Base-by-base conservation (phyloP, 2,113 vertebrate genomes). In the Theristicus caerulescens region DNA sequence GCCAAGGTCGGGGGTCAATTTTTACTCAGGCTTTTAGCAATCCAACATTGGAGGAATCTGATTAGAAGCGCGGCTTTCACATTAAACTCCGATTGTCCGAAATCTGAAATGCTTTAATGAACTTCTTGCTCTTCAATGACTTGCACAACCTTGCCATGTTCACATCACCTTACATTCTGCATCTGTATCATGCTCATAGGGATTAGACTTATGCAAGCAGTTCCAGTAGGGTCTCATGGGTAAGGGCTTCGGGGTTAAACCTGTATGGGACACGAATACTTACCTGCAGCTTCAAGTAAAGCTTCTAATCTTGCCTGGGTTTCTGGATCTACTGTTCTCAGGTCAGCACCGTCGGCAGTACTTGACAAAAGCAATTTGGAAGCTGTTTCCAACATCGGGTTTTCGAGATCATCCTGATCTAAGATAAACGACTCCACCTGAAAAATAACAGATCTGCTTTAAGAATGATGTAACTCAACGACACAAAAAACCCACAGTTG, bases 341-440 rank as follows among this genome's bases (percentile, higher is more conserved):
- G 98, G 98, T 99, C 99, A 92, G 99, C 98, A 94, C 99, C 99
- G 62, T 99, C 99, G 70, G 99, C 98, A 88, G 99, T 99, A 94
- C 99, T 99, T 44, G 99, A 99, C 90, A 99, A 96, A 49, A 99
- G 99, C 93, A 99, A 95, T 97, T 99, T 99, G 82, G 99, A 99
- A 73, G 99, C 99, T 0, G 99, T 99, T 98, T 99, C 99, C 98
- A 99, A 98, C 98, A 99, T 99, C 17, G 99, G 99, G 98, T 99
- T 99, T 98, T 99, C 99, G 8, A 99, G 98, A 98, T 99, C 99
- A 97, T 99, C 99, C 98, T 99, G 99, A 98, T 99, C 99, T 95
- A 99, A 97, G 97, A 99, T 99, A 91, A 99, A 99, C 3, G 99
- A 99, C 93, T 99, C 99, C 98, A 99, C 99, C 99, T 99, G 95